A percentile compares a stretch with the other conserved stretches of the same genome.
These are phyloP conservation scores for Columba janthina DNA, from an alignment of 2,113 vertebrate genomes.

Conservation along the genomic window DNA sequence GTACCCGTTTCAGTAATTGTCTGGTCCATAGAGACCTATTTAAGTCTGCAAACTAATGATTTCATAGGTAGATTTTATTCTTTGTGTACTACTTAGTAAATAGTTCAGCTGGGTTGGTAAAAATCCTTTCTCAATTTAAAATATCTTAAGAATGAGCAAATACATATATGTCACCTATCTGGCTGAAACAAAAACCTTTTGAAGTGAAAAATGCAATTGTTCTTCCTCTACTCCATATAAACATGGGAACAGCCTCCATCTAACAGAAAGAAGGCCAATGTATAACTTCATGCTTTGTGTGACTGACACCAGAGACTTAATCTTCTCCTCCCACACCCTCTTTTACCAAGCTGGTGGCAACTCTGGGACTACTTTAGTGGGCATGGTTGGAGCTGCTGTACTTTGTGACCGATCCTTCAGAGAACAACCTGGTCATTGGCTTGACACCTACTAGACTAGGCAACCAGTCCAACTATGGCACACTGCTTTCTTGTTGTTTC, in stretches of 20 bases:
- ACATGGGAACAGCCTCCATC: neutral
- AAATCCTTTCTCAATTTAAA: neutral
- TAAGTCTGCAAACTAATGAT: neutral
- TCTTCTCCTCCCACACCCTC: neutral
- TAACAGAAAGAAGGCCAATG: neutral
- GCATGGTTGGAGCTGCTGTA: neutral
- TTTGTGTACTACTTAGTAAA: neutral
- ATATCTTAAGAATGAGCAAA: neutral
- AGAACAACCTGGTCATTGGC: neutral
- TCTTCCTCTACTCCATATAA: neutral
- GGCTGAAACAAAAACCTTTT: neutral
- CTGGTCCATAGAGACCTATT: neutral
- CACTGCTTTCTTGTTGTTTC: neutral
- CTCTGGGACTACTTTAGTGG: neutral
- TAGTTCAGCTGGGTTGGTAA: neutral
- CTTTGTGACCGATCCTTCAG: neutral
- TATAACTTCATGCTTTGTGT: neutral
- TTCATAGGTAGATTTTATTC: neutral
- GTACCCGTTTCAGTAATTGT: neutral
- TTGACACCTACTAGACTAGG: neutral
- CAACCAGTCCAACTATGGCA: neutral
- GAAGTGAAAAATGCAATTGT: neutral
- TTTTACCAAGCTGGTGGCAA: neutral
- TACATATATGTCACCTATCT: neutral
- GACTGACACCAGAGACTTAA: neutral